These are phyloP conservation scores for Henricia sp. DNA, from an alignment of 53 echinoderm and acorn worm genomes.

Conservation along the genomic window DNA sequence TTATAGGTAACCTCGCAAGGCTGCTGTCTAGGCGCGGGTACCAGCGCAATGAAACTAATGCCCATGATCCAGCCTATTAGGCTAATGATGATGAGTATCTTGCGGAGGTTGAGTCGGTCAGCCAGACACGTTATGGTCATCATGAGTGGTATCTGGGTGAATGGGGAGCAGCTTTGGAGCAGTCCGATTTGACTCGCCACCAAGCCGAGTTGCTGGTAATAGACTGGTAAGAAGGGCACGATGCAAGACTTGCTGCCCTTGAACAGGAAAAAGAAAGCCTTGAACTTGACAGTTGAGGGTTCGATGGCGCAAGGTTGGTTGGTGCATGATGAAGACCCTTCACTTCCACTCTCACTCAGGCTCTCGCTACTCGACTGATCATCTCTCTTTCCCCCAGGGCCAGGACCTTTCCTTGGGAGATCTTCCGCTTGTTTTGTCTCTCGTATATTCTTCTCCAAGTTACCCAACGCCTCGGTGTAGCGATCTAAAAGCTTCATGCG, in stretches of 20 bases:
- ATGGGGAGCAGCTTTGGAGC: constrained; percentile 67
- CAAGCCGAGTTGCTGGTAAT: constrained; percentile 64
- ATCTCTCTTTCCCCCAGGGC: neutral
- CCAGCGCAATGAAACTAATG: constrained; percentile 50
- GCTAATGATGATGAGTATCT: constrained; percentile 56
- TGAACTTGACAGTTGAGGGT: constrained; percentile 56
- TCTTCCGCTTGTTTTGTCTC: constrained; percentile 31
- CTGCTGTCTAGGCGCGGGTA: constrained; percentile 30
- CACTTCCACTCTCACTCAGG: neutral
- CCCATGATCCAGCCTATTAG: constrained; percentile 62
- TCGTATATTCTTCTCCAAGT: constrained; percentile 47
- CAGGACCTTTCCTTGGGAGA: neutral
- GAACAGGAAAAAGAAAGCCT: constrained; percentile 72
- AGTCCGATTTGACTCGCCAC: constrained; percentile 64
- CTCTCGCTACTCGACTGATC: neutral
- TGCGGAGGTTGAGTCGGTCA: constrained; percentile 66
- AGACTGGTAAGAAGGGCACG: constrained; percentile 64
- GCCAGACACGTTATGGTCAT: constrained; percentile 66
- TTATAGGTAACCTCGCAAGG: constrained; percentile 6
- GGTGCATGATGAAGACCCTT: neutral
- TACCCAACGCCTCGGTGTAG: constrained; percentile 48
- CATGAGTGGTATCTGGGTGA: constrained; percentile 64
- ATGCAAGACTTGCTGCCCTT: constrained; percentile 71
- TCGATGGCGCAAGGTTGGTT: constrained; percentile 27
- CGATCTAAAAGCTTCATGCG: constrained; percentile 46